Base-by-base conservation (phyloP, 2,888 invertebrate genomes). In the Lissonota sp. region DNA sequence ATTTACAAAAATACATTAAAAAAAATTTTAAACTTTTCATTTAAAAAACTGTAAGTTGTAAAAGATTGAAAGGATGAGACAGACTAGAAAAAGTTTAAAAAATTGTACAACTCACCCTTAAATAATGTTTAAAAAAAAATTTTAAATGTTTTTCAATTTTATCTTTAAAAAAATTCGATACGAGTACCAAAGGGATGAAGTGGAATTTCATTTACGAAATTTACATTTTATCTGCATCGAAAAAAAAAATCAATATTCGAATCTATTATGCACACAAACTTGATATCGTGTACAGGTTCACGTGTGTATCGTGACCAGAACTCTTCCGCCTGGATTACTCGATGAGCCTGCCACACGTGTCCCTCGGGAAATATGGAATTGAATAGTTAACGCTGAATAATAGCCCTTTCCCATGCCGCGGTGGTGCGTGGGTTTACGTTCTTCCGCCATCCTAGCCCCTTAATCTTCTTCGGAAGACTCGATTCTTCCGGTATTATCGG, bases 361-460 rank as follows among this genome's bases (percentile, higher is more conserved):
- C 64, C 49, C 64, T n/a, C 0, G 64, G 64, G 64, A 64, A 64
- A 64, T 64, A 64, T 49, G 64, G 64, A 64, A 64, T 64, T 64
- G 64, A 64, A 64, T 64, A 64, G 64, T 64, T 64, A 64, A 64
- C 64, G 64, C 64, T 64, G 64, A 64, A 64, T 64, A 64, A 64
- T 64, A 64, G 64, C 37, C 64, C 49, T 49, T 49, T 49, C 49
- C 5, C 5, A n/a, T 49, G 10, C 49, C 49, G n/a, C n/a, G 10
- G 10, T n/a, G 10, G n/a, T 49, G 12, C n/a, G n/a, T 12, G n/a
- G n/a, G 12, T 5, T 49, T n/a, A n/a, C 8, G n/a, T 49, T 12
- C 4, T 49, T 49, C n/a, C 49, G 0, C 12, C 49, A 10, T 12
- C 49, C 49, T 12, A n/a, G 8, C 49, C 6, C 49, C 12, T 49